Percentiles rank a stretch among this genome's conserved stretches.
These are phyloP conservation scores for Polypedilum pembai DNA, from an alignment of 1,140 invertebrate genomes.

Conservation along the genomic window DNA sequence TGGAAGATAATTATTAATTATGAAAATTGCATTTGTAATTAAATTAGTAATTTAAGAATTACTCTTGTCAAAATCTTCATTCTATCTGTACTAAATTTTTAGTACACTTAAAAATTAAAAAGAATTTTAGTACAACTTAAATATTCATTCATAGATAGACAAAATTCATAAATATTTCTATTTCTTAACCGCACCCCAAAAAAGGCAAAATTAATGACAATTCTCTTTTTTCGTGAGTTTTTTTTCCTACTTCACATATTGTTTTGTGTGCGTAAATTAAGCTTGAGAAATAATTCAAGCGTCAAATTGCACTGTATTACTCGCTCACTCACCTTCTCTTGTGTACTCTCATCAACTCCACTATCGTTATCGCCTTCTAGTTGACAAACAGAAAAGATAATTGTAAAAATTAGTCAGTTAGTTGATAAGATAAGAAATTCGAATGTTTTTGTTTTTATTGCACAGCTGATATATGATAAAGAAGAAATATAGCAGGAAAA, in stretches of 20 bases:
- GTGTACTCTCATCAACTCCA: conserved; percentile 65
- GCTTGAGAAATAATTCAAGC: neutral
- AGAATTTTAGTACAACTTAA: no score
- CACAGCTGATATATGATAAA: no score
- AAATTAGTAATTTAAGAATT: no score
- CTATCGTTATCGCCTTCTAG: conserved; percentile 72
- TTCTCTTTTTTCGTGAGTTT: neutral
- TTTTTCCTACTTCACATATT: neutral
- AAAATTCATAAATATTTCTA: neutral
- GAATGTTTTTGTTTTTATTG: no score
- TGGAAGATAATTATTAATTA: no score
- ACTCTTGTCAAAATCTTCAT: no score
- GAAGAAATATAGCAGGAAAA: no score
- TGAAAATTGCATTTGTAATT: no score
- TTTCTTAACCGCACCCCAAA: neutral
- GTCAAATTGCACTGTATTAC: neutral
- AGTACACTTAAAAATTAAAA: no score
- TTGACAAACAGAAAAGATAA: conserved; percentile 42
- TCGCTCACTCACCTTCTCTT: conserved; percentile 58
- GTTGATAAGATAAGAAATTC: no score
- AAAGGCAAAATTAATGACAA: neutral
- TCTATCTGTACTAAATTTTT: no score
- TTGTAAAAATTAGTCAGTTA: neutral
- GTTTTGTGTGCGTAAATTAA: conserved; percentile 13
- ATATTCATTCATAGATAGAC: no score